Conservation (phyloP, 1,140 invertebrate genomes). For the Drosophila nikananu region DNA sequence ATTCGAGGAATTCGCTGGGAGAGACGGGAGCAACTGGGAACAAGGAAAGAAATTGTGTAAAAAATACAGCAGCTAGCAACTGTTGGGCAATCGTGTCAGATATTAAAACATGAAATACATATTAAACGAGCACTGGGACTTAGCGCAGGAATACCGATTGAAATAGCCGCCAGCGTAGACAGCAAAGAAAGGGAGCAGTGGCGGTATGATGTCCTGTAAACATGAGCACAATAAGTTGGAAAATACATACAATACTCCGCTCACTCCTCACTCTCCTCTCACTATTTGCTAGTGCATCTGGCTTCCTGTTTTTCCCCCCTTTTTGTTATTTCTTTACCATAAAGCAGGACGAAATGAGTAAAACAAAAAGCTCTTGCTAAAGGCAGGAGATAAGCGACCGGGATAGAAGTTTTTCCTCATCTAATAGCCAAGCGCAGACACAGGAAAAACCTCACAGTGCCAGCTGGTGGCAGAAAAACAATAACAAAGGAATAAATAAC, state of each 20-base stretch:
- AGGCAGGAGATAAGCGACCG: conserved; percentile 19
- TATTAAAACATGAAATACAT: conserved; percentile 84
- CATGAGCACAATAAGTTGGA: conserved; percentile 74
- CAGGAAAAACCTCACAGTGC: conserved; percentile 30
- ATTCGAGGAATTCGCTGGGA: conserved; percentile 49
- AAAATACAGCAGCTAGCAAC: conserved; percentile 50
- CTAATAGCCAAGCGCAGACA: conserved; percentile 37
- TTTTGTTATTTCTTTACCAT: conserved; percentile 16
- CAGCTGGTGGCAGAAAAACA: conserved; percentile 50
- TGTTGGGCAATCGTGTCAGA: conserved; percentile 81
- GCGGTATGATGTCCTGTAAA: conserved; percentile 54
- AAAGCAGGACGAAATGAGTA: conserved; percentile 32
- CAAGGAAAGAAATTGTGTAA: conserved; percentile 10
- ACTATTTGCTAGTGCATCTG: conserved; percentile 16
- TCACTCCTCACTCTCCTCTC: background rate
- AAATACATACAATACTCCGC: conserved; percentile 69
- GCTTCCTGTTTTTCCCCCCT: conserved; percentile 10
- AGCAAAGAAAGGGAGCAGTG: conserved; percentile 6
- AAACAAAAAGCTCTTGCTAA: conserved; percentile 30
- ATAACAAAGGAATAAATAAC: conserved; percentile 51
- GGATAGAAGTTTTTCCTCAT: conserved; percentile 29
- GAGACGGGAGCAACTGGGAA: conserved; percentile 16
- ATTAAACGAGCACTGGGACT: conserved; percentile 64
- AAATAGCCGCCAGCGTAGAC: conserved; percentile 39
- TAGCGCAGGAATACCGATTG: conserved; percentile 25